These are phyloP conservation scores for Panurus biarmicus DNA, from an alignment of 2,113 vertebrate genomes.

Conservation along the genomic window DNA sequence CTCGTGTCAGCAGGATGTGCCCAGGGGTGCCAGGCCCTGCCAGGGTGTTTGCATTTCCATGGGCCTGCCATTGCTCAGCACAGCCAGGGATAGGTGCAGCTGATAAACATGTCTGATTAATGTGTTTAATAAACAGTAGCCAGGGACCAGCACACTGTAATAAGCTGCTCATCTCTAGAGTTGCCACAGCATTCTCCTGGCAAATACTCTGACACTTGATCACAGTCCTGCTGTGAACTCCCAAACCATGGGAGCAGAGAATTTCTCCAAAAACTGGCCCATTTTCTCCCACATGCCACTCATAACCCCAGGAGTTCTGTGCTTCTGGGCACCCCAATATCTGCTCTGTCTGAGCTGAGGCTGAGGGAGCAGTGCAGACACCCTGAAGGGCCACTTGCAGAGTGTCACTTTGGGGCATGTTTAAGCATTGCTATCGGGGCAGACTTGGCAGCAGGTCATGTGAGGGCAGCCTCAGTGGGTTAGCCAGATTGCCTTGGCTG, in stretches of 20 bases:
- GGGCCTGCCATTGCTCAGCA: background rate
- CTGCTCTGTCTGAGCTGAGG: background rate
- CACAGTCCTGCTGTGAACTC: background rate
- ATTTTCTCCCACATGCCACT: background rate
- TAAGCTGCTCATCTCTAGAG: background rate
- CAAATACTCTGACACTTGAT: background rate
- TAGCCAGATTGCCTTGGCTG: slow-evolving; percentile 17
- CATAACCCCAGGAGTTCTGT: background rate
- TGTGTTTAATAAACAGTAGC: background rate
- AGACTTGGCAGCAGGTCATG: background rate
- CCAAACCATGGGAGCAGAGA: background rate
- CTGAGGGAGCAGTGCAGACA: background rate
- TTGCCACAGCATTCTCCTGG: background rate
- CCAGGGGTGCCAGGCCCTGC: background rate
- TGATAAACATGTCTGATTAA: background rate
- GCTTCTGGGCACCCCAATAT: background rate
- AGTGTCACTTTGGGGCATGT: background rate
- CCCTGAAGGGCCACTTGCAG: background rate
- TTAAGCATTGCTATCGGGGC: fast-evolving
- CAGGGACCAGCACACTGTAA: background rate
- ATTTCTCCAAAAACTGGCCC: background rate
- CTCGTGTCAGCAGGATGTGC: background rate
- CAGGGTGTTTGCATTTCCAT: background rate
- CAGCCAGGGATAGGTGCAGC: background rate
- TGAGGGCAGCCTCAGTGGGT: background rate